These are phyloP conservation scores for Ophion slaviceki DNA, from an alignment of 2,888 invertebrate species.

Conservation along the genomic window DNA sequence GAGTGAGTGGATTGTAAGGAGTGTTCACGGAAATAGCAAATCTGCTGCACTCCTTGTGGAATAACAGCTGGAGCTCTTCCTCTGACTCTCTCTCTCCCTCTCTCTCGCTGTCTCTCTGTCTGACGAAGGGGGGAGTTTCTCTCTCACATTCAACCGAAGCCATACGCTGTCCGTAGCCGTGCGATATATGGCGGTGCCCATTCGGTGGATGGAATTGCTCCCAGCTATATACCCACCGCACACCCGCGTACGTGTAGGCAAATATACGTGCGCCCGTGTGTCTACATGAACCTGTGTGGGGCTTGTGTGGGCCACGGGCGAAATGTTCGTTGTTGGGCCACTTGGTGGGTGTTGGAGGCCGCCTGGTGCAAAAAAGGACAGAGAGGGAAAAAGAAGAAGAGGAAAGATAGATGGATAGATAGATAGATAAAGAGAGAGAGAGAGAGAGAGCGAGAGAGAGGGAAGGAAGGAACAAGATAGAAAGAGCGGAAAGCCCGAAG, in stretches of 20 bases:
- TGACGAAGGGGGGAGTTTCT: background rate
- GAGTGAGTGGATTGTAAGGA: slow-evolving; percentile 58
- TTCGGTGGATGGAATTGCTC: slow-evolving; percentile 49
- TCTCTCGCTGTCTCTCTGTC: slow-evolving; percentile 5
- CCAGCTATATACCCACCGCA: background rate
- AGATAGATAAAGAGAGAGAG: too few species aligned
- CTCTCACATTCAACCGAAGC: slow-evolving; percentile 41
- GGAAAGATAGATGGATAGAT: background rate
- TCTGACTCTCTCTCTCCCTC: slow-evolving; percentile 22
- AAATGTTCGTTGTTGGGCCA: slow-evolving; percentile 49
- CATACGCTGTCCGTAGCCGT: slow-evolving; percentile 39
- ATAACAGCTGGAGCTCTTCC: slow-evolving; percentile 55
- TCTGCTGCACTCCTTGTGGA: slow-evolving; percentile 71
- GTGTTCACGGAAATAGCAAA: slow-evolving; percentile 71
- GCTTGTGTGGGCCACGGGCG: slow-evolving; percentile 37
- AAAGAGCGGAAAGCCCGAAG: slow-evolving; percentile 61
- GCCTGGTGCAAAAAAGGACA: slow-evolving; percentile 4
- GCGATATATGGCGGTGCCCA: slow-evolving; percentile 47
- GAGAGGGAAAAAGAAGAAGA: background rate
- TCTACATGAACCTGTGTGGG: background rate
- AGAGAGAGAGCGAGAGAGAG: too few species aligned
- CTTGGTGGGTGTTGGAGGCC: slow-evolving; percentile 44
- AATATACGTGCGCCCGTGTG: background rate
- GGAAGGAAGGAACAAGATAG: too few species aligned
- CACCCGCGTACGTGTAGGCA: background rate